phyloP scores from a whole-genome alignment of 1,140 invertebrate genomes.

The Megalopta genalis region DNA sequence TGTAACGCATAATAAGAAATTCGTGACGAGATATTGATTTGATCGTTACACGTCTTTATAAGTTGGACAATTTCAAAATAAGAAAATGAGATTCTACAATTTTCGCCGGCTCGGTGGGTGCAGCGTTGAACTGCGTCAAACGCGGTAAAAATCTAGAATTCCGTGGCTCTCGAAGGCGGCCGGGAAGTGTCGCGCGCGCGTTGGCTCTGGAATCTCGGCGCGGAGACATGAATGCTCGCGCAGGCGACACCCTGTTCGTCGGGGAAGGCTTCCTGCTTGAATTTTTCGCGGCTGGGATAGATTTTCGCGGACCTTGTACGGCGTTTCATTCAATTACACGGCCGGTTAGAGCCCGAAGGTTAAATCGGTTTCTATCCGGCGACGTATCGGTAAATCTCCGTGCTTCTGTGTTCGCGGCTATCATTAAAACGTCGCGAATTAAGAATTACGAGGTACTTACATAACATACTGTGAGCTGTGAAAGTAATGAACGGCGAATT shows the following conservation, averaged over 20 bases:
- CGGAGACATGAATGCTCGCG: not conserved
- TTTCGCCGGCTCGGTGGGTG: no score
- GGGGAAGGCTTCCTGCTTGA: no score
- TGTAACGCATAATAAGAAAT: no score
- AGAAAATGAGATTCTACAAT: no score
- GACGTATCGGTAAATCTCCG: constrained; percentile 40
- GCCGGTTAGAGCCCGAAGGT: not conserved
- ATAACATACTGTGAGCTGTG: constrained; percentile 33
- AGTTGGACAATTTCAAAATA: no score
- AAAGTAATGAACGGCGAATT: constrained; percentile 44
- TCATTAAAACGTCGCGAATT: constrained; percentile 47
- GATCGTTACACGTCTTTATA: no score
- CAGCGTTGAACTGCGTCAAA: no score
- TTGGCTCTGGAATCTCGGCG: no score
- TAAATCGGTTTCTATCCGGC: constrained; percentile 21
- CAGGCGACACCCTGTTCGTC: not conserved
- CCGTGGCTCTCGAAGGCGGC: no score
- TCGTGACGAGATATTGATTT: no score
- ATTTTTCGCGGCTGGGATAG: not conserved
- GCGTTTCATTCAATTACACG: constrained; percentile 12
- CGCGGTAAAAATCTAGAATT: no score
- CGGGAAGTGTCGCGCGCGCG: no score
- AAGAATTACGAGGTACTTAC: constrained; percentile 46
- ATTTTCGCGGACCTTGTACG: not conserved
- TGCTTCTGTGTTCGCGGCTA: constrained; percentile 40